Evolutionary conservation across 2,888 invertebrate species (phyloP).

Genomic region (Eulithis prunata): DNA sequence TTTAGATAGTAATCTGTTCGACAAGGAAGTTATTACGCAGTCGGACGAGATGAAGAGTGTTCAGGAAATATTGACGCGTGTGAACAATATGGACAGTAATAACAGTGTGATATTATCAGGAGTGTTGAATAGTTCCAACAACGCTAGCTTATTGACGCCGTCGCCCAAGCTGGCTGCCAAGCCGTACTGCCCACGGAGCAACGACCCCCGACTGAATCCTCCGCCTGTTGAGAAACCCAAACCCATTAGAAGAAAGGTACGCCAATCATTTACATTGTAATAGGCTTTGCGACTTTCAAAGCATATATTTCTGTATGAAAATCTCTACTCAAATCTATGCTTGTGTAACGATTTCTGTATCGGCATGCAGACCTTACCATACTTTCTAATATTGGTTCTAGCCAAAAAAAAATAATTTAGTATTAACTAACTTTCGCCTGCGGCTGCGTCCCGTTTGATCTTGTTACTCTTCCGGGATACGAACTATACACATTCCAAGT

Average conservation of each 20-base stretch:
- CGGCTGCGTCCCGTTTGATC: too few species aligned
- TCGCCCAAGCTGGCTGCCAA: slow-evolving; percentile 53
- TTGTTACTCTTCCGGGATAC: too few species aligned
- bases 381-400: too few species aligned
- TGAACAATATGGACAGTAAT: slow-evolving; percentile 81
- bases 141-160: slow-evolving; percentile 51
- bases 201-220: slow-evolving; percentile 77
- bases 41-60: slow-evolving; percentile 78
- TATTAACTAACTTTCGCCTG: too few species aligned
- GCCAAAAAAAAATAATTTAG: too few species aligned
- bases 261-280: slow-evolving; percentile 30
- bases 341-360: too few species aligned
- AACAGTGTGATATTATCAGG: slow-evolving; percentile 80
- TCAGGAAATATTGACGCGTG: slow-evolving; percentile 78
- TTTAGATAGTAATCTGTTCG: slow-evolving; percentile 75
- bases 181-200: slow-evolving; percentile 57
- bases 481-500: too few species aligned
- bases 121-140: slow-evolving; percentile 67
- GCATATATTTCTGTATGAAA: neutral
- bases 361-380: too few species aligned
- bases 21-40: slow-evolving; percentile 68
- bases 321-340: too few species aligned
- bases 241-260: slow-evolving; percentile 82
- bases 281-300: neutral
- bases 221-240: slow-evolving; percentile 78